Percentiles rank a stretch among this genome's conserved stretches.
Conservation (phyloP, 2,888 invertebrate species). For the Silvanus unidentatus region DNA sequence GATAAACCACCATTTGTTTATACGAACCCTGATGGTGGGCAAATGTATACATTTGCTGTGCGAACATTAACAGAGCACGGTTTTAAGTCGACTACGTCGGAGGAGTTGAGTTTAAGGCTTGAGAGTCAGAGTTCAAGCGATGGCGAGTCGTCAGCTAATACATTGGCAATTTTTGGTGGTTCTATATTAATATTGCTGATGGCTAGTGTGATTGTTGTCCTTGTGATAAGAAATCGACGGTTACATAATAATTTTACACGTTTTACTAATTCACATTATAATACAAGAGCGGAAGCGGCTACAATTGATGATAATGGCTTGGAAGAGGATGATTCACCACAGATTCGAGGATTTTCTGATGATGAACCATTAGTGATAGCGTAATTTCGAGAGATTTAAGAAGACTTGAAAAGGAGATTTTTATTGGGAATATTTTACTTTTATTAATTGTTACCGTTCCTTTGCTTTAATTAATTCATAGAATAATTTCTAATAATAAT, state of each 20-base stretch:
- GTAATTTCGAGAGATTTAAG: slow-evolving; percentile 45
- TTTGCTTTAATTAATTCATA: slow-evolving; percentile 4
- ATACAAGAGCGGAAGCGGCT: slow-evolving; percentile 79
- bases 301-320: slow-evolving; percentile 72
- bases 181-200: slow-evolving; percentile 42
- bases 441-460: neutral
- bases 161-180: slow-evolving; percentile 45
- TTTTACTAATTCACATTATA: slow-evolving; percentile 80
- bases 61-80: slow-evolving; percentile 56
- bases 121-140: slow-evolving; percentile 15
- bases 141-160: slow-evolving; percentile 14
- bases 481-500: neutral
- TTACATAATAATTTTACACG: slow-evolving; percentile 72
- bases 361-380: slow-evolving; percentile 92
- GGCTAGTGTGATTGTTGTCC: slow-evolving; percentile 56
- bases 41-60: slow-evolving; percentile 60
- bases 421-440: neutral
- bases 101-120: slow-evolving; percentile 47
- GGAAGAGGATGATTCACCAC: slow-evolving; percentile 79
- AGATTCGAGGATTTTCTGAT: slow-evolving; percentile 81
- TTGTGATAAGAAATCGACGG: slow-evolving; percentile 60
- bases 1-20: slow-evolving; percentile 55
- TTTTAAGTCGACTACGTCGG: slow-evolving; percentile 58
- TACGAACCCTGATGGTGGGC: slow-evolving; percentile 50
- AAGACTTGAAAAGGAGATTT: neutral